Evolutionary conservation across 2,888 invertebrate genomes (phyloP), one percentile per base, ranked within the genome.

Genomic region (Platycheirus albimanus): DNA sequence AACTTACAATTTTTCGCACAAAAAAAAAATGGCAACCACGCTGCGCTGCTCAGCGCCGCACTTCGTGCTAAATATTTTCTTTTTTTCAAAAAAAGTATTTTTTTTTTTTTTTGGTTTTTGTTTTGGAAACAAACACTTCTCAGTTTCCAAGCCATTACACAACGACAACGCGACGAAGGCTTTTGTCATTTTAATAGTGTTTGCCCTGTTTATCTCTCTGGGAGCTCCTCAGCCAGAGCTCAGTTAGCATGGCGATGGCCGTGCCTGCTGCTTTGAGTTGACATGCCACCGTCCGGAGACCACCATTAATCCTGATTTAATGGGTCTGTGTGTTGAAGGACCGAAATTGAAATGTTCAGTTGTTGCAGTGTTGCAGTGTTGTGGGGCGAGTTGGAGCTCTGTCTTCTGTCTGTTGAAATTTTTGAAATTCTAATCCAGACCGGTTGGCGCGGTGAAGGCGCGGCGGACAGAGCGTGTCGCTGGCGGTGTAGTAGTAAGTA

Each of bases 331-430:
- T 20, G 70, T 63, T 76, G 76, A 80, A 80, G 80, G 70, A 80
- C 76, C 52, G 70, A 76, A 80, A 80, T 80, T 80, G 80, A 80
- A 80, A 80, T 80, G 76, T 80, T 80, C 43, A 54, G 47, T n/a
- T n/a, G n/a, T n/a, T n/a, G n/a, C n/a, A n/a, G n/a, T n/a, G n/a
- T n/a, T n/a, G n/a, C n/a, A 24, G 36, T 19, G n/a, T 28, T 17
- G 56, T 43, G 33, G 33, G 10, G 49, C 19, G 30, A 24, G 41
- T 19, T 43, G 30, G 28, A 45, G 69, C 33, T n/a, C n/a, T n/a
- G n/a, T n/a, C n/a, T n/a, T n/a, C n/a, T 66, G 47, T 61, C 36
- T 41, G 30, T 47, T 70, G 70, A 75, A 70, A 80, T 80, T 75
- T 80, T 66, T 80, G 64, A 76, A 80, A 80, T 80, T 80, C 76